Evolutionary conservation across 2,888 invertebrate genomes (phyloP), one percentile per base, ranked within the genome.

Genomic region (Endomychus coccineus): DNA sequence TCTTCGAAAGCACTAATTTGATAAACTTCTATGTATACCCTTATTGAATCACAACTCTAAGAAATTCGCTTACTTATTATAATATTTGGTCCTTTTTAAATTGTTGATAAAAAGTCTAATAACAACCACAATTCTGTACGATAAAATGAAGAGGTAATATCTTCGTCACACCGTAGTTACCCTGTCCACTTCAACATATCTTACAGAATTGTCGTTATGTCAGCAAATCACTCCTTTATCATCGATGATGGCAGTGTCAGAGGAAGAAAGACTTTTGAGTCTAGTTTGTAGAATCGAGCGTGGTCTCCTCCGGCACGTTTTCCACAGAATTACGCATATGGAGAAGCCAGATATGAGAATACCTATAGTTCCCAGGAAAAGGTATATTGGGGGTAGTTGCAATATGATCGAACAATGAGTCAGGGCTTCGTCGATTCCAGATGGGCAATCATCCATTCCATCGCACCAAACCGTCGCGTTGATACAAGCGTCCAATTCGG

Each of bases 131-230:
- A 61, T 62, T 62, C 64, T 61, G 61, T 44, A 39, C 54, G 52
- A 48, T 55, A 54, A n/a, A 38, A 48, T 50, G 46, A 50, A 47
- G 42, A 43, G 13, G 36, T 27, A 22, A 3, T 28, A 28, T 33
- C 22, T 34, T 38, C 71, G 78, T 88, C 86, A 89, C 74, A 89
- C 88, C 50, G 89, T 89, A 59, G 88, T 89, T 62, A 89, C 88
- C 46, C 88, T 78, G 66, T 89, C 89, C 55, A 89, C 80, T 69
- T 89, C 88, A 63, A 88, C 85, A 68, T 88, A 89, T 64, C 87
- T 84, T 71, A 87, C 88, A 80, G 88, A 87, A 83, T 85, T 85
- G 78, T 88, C 87, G 82, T 81, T 86, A 77, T 86, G 88, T 89
- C 89, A 89, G 88, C 88, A 87, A 77, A 88, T 86, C 71, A 87